These are phyloP conservation scores for Solen grandis DNA, from an alignment of 1,140 invertebrate genomes.

Conservation along the genomic window DNA sequence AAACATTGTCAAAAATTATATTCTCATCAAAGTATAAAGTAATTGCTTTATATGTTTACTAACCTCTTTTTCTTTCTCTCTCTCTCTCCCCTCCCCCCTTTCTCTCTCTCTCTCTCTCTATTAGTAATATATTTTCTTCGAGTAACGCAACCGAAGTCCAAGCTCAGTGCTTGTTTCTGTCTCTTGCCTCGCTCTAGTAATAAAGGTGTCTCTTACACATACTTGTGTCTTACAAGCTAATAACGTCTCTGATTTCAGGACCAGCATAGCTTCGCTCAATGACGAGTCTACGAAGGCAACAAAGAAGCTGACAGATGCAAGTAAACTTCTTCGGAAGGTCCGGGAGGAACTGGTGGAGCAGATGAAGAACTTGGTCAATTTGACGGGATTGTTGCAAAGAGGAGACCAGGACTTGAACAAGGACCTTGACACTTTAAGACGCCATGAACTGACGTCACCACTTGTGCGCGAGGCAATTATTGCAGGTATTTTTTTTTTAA, in stretches of 20 bases:
- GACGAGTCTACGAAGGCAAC: slow-evolving; percentile 44
- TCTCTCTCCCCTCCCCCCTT: too few species aligned
- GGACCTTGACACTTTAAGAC: slow-evolving; percentile 25
- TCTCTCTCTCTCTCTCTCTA: too few species aligned
- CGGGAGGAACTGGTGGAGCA: slow-evolving; percentile 33
- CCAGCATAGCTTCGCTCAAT: slow-evolving; percentile 37
- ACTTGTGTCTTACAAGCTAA: too few species aligned
- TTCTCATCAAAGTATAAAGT: too few species aligned
- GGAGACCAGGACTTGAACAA: slow-evolving; percentile 46
- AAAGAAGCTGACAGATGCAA: slow-evolving; percentile 45
- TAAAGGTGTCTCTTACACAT: too few species aligned
- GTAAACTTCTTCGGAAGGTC: slow-evolving; percentile 36
- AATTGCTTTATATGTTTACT: too few species aligned
- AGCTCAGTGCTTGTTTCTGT: too few species aligned
- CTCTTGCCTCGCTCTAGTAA: too few species aligned
- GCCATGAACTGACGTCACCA: slow-evolving; percentile 36
- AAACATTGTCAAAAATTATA: too few species aligned
- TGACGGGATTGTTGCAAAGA: slow-evolving; percentile 39
- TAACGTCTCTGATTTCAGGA: slow-evolving; percentile 21
- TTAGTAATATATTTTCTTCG: too few species aligned
- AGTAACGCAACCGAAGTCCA: too few species aligned
- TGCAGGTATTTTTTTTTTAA: slow-evolving; percentile 25
- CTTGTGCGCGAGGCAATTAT: slow-evolving; percentile 46
- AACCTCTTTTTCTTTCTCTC: too few species aligned
- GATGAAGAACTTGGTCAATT: slow-evolving; percentile 42